Conservation (phyloP, 1,140 invertebrate genomes). For the Aricia agestis region DNA sequence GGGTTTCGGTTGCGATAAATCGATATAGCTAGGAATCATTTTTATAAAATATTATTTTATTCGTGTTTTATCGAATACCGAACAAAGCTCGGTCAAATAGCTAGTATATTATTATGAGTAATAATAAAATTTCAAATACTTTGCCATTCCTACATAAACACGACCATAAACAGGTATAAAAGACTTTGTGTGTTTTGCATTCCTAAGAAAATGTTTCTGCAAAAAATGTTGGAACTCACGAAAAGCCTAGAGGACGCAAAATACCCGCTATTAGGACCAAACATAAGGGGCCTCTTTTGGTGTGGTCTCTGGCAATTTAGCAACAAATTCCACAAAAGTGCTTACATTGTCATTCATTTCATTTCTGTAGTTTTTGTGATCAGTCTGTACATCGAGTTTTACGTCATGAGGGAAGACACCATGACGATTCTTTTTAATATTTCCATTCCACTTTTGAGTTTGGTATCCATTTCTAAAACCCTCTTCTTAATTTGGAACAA, state of each 20-base stretch:
- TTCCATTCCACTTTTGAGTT: constrained; percentile 40
- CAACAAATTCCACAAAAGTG: constrained; percentile 30
- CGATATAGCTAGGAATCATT: too few species aligned
- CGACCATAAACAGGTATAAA: background rate
- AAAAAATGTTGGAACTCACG: constrained; percentile 11
- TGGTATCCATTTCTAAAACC: constrained; percentile 42
- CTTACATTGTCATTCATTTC: constrained; percentile 39
- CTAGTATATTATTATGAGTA: too few species aligned
- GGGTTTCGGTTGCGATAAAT: too few species aligned
- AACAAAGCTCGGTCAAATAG: too few species aligned
- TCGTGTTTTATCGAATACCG: too few species aligned
- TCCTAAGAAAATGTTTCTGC: background rate
- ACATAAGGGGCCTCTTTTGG: constrained; percentile 47
- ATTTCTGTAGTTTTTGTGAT: constrained; percentile 41
- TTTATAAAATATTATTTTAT: too few species aligned
- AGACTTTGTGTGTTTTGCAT: background rate
- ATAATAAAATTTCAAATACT: background rate
- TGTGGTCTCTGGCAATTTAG: constrained; percentile 48
- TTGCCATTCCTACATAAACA: background rate
- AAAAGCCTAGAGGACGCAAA: constrained; percentile 41
- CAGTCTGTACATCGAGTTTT: constrained; percentile 42
- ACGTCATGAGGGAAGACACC: constrained; percentile 38
- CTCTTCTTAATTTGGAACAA: constrained; percentile 32
- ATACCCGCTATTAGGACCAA: constrained; percentile 48
- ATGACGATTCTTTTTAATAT: constrained; percentile 46